phyloP scores from a whole-genome alignment of 1,140 invertebrate genomes.

The Macrobrachium rosenbergii region DNA sequence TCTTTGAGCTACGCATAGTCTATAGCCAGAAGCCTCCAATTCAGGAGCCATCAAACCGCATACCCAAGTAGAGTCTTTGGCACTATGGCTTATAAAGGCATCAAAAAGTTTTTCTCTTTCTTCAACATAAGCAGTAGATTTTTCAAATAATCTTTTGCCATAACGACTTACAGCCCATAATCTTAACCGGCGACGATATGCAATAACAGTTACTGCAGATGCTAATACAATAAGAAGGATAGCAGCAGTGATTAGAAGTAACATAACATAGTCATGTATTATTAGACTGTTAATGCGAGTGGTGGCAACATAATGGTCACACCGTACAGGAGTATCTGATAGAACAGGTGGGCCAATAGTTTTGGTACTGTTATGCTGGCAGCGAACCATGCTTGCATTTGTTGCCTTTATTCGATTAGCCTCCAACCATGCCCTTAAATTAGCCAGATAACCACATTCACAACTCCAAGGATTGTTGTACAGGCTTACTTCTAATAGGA shows the following conservation, averaged over 20 bases:
- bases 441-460: conserved; percentile 70
- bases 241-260: conserved; percentile 66
- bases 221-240: conserved; percentile 54
- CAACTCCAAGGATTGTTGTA: conserved; percentile 72
- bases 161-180: conserved; percentile 67
- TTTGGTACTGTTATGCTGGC: conserved; percentile 62
- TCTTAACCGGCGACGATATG: conserved; percentile 67
- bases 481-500: conserved; percentile 69
- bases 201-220: conserved; percentile 66
- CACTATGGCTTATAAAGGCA: conserved; percentile 90
- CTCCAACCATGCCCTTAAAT: conserved; percentile 69
- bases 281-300: conserved; percentile 63
- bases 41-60: conserved; percentile 86
- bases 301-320: conserved; percentile 64
- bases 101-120: conserved; percentile 89
- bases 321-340: conserved; percentile 58
- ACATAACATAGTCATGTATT: conserved; percentile 67
- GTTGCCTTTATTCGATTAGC: conserved; percentile 65
- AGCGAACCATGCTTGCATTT: conserved; percentile 57
- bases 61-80: conserved; percentile 90
- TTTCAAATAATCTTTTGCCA: conserved; percentile 67
- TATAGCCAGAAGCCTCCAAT: conserved; percentile 81
- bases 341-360: conserved; percentile 60
- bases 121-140: conserved; percentile 69
- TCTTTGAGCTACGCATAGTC: conserved; percentile 86